Evolutionary conservation across 2,797 vertebrate genomes (phyloP).

Genomic region (Thamnophis elegans): DNA sequence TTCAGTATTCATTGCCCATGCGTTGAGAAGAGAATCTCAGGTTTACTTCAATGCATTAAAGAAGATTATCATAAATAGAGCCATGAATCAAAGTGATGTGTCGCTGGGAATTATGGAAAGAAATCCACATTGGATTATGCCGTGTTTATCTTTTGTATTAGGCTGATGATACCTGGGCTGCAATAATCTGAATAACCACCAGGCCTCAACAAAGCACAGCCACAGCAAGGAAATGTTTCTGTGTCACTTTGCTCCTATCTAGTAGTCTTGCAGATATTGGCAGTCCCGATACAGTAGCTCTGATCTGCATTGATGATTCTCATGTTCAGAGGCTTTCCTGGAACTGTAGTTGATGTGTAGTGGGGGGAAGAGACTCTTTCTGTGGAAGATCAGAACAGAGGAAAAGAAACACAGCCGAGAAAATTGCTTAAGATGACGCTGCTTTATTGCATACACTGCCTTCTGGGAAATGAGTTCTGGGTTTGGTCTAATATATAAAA

Average conservation of each 20-base stretch:
- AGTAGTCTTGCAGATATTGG: not conserved
- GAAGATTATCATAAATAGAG: not conserved
- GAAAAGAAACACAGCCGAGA: not conserved
- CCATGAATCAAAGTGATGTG: not conserved
- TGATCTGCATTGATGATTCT: not conserved
- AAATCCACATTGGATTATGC: not conserved
- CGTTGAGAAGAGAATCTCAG: not conserved
- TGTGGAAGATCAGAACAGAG: not conserved
- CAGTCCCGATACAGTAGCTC: not conserved
- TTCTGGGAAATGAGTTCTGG: not conserved
- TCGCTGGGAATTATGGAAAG: not conserved
- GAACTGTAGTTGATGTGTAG: not conserved
- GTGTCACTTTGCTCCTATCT: not conserved
- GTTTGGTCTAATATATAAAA: not conserved
- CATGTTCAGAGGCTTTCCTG: not conserved
- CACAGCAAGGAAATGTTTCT: not conserved
- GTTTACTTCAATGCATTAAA: not conserved
- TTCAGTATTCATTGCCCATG: not conserved
- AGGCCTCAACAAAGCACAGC: not conserved
- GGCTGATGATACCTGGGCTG: not conserved
- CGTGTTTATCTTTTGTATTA: no score
- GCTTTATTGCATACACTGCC: not conserved
- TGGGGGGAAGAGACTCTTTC: not conserved
- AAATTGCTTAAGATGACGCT: not conserved
- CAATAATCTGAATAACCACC: not conserved